A percentile compares a stretch with the other conserved stretches of the same genome.
phyloP scores from a whole-genome alignment of 2,888 invertebrate genomes.

The Cephus pygmeus region DNA sequence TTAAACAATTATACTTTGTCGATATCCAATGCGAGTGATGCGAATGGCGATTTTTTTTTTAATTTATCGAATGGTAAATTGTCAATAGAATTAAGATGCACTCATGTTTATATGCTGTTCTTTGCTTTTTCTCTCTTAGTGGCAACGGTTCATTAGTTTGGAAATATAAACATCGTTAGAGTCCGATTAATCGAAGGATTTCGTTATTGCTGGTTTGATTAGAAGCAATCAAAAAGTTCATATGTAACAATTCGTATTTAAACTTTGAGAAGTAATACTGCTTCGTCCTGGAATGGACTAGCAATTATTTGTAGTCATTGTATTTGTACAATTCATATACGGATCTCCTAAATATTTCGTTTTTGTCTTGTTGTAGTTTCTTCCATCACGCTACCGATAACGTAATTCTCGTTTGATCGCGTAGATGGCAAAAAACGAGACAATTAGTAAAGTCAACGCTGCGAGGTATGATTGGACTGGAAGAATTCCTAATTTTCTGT shows the following conservation, averaged over 20 bases:
- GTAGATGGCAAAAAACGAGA: background rate
- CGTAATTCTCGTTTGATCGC: background rate
- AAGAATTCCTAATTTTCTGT: background rate
- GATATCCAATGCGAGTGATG: background rate
- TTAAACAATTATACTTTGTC: constrained; percentile 5
- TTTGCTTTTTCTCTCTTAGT: background rate
- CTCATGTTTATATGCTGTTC: background rate
- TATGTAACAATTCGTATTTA: background rate
- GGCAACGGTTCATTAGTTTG: constrained; percentile 6
- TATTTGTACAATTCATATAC: background rate
- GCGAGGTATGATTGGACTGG: background rate
- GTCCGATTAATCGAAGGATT: constrained; percentile 8
- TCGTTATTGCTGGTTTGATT: constrained; percentile 10
- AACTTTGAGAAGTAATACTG: background rate
- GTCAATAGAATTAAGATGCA: background rate
- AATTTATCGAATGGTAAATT: background rate
- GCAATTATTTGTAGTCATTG: background rate
- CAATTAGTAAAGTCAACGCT: background rate
- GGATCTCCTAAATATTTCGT: background rate
- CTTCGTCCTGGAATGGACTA: background rate
- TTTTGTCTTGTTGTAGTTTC: background rate
- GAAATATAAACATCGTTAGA: constrained; percentile 4
- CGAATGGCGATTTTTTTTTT: background rate
- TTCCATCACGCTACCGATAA: background rate
- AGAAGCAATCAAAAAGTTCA: background rate